Conservation (phyloP, 2,888 invertebrate genomes). For the Drosophila neutralis region DNA sequence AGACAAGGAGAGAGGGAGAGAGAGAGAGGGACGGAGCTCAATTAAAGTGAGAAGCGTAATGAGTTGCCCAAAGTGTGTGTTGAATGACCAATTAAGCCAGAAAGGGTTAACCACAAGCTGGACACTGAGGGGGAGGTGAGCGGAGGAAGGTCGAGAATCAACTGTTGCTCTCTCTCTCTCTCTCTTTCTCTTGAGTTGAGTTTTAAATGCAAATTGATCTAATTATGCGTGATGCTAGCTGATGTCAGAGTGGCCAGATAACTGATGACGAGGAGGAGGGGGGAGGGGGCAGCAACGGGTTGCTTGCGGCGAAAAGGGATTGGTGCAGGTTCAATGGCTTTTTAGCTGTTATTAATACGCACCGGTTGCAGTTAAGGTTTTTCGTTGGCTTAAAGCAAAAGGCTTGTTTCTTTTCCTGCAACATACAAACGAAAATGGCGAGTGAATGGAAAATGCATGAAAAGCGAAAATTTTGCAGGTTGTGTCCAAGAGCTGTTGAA, state of each 20-base stretch:
- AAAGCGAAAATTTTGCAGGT: constrained; percentile 39
- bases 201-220: constrained; percentile 48
- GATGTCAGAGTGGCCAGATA: constrained; percentile 23
- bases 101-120: constrained; percentile 34
- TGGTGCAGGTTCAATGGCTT: background rate
- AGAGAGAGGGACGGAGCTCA: background rate
- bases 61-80: constrained; percentile 19
- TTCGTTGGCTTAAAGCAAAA: background rate
- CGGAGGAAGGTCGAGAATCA: background rate
- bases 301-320: background rate
- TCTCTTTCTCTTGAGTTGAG: background rate
- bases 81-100: constrained; percentile 15
- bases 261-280: background rate
- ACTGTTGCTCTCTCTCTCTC: constrained; percentile 20
- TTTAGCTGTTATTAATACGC: background rate
- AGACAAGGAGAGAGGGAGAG: background rate
- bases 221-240: constrained; percentile 38
- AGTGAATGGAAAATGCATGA: constrained; percentile 2
- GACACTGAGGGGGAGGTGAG: background rate
- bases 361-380: background rate
- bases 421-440: background rate
- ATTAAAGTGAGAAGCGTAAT: constrained; percentile 15
- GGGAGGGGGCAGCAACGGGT: background rate
- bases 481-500: constrained; percentile 2
- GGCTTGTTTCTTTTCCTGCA: background rate